These are phyloP conservation scores for Embidobia sp. DNA, from an alignment of 2,888 invertebrate species.

Conservation along the genomic window DNA sequence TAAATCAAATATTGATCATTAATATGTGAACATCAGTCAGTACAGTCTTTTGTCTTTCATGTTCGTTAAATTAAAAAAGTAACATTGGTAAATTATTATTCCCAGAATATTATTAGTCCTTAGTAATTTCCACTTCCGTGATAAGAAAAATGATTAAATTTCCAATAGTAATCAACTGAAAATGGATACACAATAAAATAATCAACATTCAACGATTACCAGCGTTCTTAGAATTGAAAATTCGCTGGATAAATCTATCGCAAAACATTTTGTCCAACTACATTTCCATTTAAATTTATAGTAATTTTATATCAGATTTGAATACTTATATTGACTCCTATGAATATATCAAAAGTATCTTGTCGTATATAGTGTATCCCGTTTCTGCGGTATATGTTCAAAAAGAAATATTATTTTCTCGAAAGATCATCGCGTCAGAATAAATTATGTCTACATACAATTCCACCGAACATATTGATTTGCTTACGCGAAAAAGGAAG, in stretches of 20 bases:
- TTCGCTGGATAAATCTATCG: conserved; percentile 1
- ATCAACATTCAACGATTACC: too few relatives aligned
- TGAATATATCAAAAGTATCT: conserved; percentile 48
- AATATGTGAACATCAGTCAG: too few relatives aligned
- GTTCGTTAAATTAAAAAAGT: too few relatives aligned
- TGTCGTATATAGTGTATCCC: conserved; percentile 38
- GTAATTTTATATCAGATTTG: conserved; percentile 22
- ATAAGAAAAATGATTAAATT: too few relatives aligned
- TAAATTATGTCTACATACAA: conserved; percentile 41
- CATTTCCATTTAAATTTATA: conserved; percentile 27
- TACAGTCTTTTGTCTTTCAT: too few relatives aligned
- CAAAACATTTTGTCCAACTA: conserved; percentile 3
- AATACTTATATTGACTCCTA: conserved; percentile 40
- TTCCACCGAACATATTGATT: conserved; percentile 47
- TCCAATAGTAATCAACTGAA: too few relatives aligned
- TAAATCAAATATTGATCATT: too few relatives aligned
- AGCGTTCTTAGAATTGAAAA: not conserved
- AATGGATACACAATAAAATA: too few relatives aligned
- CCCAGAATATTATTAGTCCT: too few relatives aligned
- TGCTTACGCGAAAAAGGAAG: not conserved
- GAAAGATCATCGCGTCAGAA: conserved; percentile 49
- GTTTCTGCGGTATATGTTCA: conserved; percentile 30
- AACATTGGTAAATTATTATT: too few relatives aligned
- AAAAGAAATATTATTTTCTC: conserved; percentile 53
- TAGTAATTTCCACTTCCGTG: too few relatives aligned